Evolutionary conservation across 1,140 invertebrate species (phyloP).

Genomic region (Popillia japonica): DNA sequence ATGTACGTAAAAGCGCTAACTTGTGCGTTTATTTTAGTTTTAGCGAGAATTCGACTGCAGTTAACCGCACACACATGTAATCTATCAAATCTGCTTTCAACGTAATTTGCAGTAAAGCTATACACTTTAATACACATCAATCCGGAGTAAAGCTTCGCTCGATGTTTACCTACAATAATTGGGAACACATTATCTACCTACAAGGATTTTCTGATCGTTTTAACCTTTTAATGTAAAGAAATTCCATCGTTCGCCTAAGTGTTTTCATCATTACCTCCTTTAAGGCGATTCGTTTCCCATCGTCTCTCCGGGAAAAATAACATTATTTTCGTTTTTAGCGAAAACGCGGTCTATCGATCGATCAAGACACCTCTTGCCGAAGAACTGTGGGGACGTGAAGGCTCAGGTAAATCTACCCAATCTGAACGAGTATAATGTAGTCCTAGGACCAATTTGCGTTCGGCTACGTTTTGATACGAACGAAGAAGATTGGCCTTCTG

Average conservation of each 20-base stretch:
- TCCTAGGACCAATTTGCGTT: slow-evolving; percentile 20
- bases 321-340: not conserved
- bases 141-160: not conserved
- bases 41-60: not conserved
- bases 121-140: not conserved
- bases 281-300: slow-evolving; percentile 19
- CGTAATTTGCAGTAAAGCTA: not conserved
- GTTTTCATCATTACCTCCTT: slow-evolving; percentile 25
- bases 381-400: not conserved
- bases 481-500: slow-evolving; percentile 15
- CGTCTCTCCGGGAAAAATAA: slow-evolving; percentile 16
- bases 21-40: not conserved
- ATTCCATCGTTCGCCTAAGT: slow-evolving; percentile 14
- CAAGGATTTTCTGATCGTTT: slow-evolving; percentile 10
- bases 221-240: slow-evolving; percentile 14
- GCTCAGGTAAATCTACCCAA: slow-evolving; percentile 22
- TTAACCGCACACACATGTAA: not conserved
- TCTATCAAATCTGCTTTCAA: not conserved
- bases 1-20: too few relatives aligned
- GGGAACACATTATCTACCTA: slow-evolving; percentile 22
- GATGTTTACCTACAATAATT: slow-evolving; percentile 18
- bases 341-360: not conserved
- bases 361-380: not conserved
- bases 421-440: slow-evolving; percentile 22
- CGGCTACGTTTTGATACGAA: slow-evolving; percentile 5